These are phyloP conservation scores for Ellobius talpinus DNA, from an alignment of 2,113 vertebrate species.

Conservation along the genomic window DNA sequence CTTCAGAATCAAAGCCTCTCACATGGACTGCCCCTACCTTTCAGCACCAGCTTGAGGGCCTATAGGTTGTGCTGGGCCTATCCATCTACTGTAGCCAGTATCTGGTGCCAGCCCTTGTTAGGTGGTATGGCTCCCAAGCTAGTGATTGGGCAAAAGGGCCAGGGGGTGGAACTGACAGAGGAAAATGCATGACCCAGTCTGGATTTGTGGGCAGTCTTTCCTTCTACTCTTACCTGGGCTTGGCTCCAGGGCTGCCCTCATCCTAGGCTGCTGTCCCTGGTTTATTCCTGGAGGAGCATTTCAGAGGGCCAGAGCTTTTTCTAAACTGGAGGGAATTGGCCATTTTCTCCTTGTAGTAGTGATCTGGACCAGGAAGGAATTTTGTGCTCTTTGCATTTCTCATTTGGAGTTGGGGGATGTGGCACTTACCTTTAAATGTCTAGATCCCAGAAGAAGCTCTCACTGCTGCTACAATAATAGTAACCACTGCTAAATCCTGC, in stretches of 20 bases:
- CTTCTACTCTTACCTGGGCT: neutral
- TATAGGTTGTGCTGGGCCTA: neutral
- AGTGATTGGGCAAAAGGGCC: constrained; percentile 26
- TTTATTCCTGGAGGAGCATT: neutral
- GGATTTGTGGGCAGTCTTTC: neutral
- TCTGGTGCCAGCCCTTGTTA: neutral
- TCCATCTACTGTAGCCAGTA: neutral
- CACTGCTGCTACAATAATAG: neutral
- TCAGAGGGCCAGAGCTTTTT: neutral
- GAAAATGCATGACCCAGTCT: neutral
- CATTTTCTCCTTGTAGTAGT: neutral
- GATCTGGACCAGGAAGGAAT: constrained; percentile 23
- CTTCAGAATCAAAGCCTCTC: constrained; percentile 22
- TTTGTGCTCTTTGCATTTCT: constrained; percentile 69
- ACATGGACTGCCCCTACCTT: neutral
- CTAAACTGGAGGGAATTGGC: neutral
- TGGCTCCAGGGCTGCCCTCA: neutral
- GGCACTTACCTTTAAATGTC: constrained; percentile 16
- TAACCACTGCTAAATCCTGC: neutral
- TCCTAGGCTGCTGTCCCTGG: neutral
- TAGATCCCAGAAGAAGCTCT: neutral
- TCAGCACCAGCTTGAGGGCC: neutral
- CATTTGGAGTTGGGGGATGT: constrained; percentile 46
- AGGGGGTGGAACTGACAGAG: constrained; percentile 30
- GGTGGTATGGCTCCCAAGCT: neutral